Evolutionary conservation across 2,888 invertebrate genomes (phyloP).

Genomic region (Opisthograptis luteolata): DNA sequence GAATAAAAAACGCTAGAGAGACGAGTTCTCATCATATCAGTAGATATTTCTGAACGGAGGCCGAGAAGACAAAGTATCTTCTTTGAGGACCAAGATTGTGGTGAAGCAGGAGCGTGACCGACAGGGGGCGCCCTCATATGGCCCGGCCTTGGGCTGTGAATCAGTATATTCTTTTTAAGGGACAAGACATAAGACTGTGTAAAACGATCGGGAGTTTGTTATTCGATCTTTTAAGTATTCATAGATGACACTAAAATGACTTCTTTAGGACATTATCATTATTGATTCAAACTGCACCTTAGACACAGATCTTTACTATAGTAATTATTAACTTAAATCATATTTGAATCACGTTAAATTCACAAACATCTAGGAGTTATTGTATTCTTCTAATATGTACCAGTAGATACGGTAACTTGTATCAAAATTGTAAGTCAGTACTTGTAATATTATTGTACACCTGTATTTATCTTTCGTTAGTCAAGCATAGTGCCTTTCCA

Average conservation of each 20-base stretch:
- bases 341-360: conserved; percentile 26
- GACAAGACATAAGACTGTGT: conserved; percentile 69
- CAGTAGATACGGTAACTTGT: conserved; percentile 15
- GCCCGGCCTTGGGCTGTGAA: conserved; percentile 58
- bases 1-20: conserved; percentile 60
- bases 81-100: conserved; percentile 67
- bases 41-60: conserved; percentile 58
- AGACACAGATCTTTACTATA: conserved; percentile 45
- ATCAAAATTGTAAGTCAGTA: conserved; percentile 15
- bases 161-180: conserved; percentile 56
- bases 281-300: conserved; percentile 49
- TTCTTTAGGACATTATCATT: conserved; percentile 42
- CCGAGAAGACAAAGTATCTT: conserved; percentile 54
- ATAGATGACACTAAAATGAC: conserved; percentile 43
- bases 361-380: conserved; percentile 16
- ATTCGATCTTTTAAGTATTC: conserved; percentile 48
- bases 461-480: conserved; percentile 48
- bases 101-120: conserved; percentile 41
- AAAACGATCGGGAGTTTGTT: conserved; percentile 49
- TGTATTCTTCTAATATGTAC: conserved; percentile 6
- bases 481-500: conserved; percentile 81
- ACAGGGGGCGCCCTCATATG: conserved; percentile 30
- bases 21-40: conserved; percentile 75
- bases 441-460: conserved; percentile 25
- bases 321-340: conserved; percentile 41